Evolutionary conservation across 2,797 vertebrate species (phyloP).

Genomic region (Prionace glauca): DNA sequence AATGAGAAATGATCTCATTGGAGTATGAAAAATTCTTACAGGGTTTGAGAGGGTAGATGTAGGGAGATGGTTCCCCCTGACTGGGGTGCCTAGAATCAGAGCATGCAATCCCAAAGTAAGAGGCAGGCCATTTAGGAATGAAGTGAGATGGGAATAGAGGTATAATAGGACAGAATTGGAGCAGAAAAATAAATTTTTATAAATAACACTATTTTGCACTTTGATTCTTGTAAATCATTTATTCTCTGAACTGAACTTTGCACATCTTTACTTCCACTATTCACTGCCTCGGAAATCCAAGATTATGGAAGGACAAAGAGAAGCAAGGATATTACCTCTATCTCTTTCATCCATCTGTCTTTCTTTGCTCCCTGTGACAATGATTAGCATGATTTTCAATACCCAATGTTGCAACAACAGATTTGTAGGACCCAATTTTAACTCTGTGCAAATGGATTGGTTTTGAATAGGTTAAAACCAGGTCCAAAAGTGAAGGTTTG

Average conservation of each 20-base stretch:
- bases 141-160: neutral
- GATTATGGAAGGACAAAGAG: neutral
- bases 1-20: no score
- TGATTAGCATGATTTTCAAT: neutral
- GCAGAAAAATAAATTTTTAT: neutral
- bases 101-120: no score
- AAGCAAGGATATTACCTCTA: neutral
- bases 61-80: no score
- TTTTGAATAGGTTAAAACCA: neutral
- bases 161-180: neutral
- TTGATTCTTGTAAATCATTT: neutral
- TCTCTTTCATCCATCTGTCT: neutral
- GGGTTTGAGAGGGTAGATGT: no score
- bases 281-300: neutral
- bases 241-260: neutral
- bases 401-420: neutral
- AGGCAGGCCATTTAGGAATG: no score
- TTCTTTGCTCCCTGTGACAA: neutral
- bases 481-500: no score
- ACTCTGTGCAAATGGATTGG: neutral
- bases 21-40: no score
- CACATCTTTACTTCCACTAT: neutral
- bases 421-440: neutral
- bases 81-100: no score
- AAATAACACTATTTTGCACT: neutral